Base-by-base conservation (phyloP, 2,888 invertebrate species). In the Mesoligia furuncula region DNA sequence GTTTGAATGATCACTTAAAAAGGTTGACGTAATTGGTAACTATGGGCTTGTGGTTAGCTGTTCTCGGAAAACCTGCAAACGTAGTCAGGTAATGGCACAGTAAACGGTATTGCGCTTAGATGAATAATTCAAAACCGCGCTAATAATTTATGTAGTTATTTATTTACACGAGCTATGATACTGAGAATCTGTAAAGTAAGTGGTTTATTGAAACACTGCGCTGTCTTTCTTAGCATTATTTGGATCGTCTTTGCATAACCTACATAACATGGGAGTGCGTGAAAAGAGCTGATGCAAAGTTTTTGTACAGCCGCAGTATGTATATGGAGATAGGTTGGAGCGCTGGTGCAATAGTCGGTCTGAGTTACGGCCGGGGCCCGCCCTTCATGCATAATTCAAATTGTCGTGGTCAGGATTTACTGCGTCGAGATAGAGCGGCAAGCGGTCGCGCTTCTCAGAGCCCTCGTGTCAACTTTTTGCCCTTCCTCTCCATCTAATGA, bases 361-460 rank as follows among this genome's bases (percentile, higher is more conserved):
- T 82, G 86, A 88, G 85, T 84, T 90, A 83, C 85, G 85, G 81
- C 84, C 80, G 83, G 76, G 83, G 84, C 88, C 88, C 91, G 90
- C 90, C 90, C 88, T 92, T 93, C 90, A 94, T 95, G 94, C 94
- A 95, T 95, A 92, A 95, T 95, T 94, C 93, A 95, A 81, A 88
- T 85, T 86, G 90, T 90, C 88, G 87, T 90, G 92, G 90, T 90
- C 91, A 92, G 91, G 93, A 93, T 94, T 94, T 93, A 93, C 90
- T 87, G 86, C 87, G 86, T 83, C 86, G 88, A 76, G 81, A 73
- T 78, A 72, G 83, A 87, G 83, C 84, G 84, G 89, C 84, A 84
- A 85, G 86, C 84, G 78, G 85, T 77, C 85, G 89, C 81, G 87
- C 82, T 89, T 87, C 89, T 87, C 85, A 78, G 85, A 90, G 89